Evolutionary conservation across 2,888 invertebrate genomes (phyloP).

Genomic region (Blera fallax): DNA sequence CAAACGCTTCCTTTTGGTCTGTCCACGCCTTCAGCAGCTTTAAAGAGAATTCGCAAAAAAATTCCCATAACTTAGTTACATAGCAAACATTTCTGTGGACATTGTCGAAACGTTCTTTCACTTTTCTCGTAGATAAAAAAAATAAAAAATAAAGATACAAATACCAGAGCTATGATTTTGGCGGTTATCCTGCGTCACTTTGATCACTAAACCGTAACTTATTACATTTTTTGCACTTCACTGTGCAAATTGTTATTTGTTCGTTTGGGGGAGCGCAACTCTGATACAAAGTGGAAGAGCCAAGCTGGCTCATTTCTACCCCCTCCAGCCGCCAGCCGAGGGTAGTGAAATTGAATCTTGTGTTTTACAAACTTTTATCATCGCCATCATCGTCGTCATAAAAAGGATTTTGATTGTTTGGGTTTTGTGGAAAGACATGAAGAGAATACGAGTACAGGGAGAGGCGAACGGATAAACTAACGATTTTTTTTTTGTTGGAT

Average conservation of each 20-base stretch:
- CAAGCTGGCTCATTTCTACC: background rate
- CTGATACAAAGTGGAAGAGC: slow-evolving; percentile 29
- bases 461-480: slow-evolving; percentile 8
- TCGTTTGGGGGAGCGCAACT: slow-evolving; percentile 45
- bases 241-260: slow-evolving; percentile 72
- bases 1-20: background rate
- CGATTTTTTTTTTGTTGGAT: background rate
- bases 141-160: too few species aligned
- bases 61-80: background rate
- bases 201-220: slow-evolving; percentile 72
- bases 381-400: slow-evolving; percentile 59
- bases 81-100: slow-evolving; percentile 15
- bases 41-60: background rate
- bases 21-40: background rate
- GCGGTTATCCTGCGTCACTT: slow-evolving; percentile 69
- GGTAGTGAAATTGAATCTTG: slow-evolving; percentile 69
- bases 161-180: slow-evolving; percentile 44
- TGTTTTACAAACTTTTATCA: slow-evolving; percentile 72
- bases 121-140: background rate
- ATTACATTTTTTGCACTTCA: slow-evolving; percentile 72
- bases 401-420: slow-evolving; percentile 72
- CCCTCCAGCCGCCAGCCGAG: background rate
- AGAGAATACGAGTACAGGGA: background rate
- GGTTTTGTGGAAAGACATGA: slow-evolving; percentile 30
- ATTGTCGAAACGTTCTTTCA: slow-evolving; percentile 1